Conservation (phyloP, 2,888 invertebrate genomes). For the Hypsopygia costalis region DNA sequence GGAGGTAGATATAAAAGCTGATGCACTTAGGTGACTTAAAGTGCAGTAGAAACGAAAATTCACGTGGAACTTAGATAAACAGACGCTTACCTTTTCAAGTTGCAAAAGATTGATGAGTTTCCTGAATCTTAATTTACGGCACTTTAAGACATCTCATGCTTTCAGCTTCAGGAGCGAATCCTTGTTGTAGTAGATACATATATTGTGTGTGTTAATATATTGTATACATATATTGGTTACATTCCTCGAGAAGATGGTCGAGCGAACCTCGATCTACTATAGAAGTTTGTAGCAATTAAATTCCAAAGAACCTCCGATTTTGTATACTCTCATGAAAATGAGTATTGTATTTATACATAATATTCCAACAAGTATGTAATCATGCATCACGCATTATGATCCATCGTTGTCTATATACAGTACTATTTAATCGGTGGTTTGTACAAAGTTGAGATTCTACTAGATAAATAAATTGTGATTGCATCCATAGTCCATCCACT, state of each 20-base stretch:
- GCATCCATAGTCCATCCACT: background rate
- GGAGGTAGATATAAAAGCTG: conserved; percentile 16
- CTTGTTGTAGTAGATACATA: background rate
- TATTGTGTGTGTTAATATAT: too few species aligned
- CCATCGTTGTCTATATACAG: too few species aligned
- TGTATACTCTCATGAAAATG: too few species aligned
- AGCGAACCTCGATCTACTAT: background rate
- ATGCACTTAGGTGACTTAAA: background rate
- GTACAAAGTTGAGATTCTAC: background rate
- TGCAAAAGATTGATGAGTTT: too few species aligned
- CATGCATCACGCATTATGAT: too few species aligned
- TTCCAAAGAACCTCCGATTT: too few species aligned
- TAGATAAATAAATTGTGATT: background rate
- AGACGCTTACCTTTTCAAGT: background rate
- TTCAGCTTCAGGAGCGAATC: conserved; percentile 4
- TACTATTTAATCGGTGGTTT: background rate
- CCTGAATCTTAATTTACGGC: background rate
- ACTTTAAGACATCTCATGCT: background rate
- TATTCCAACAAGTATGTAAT: too few species aligned
- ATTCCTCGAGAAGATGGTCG: background rate
- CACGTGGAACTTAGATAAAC: background rate
- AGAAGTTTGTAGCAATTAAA: too few species aligned
- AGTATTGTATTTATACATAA: too few species aligned
- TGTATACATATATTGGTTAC: conserved; percentile 1
- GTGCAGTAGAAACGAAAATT: background rate